A percentile compares a stretch with the other conserved stretches of the same genome.
Conservation (phyloP, 2,113 vertebrate species). For the Meriones unguiculatus region DNA sequence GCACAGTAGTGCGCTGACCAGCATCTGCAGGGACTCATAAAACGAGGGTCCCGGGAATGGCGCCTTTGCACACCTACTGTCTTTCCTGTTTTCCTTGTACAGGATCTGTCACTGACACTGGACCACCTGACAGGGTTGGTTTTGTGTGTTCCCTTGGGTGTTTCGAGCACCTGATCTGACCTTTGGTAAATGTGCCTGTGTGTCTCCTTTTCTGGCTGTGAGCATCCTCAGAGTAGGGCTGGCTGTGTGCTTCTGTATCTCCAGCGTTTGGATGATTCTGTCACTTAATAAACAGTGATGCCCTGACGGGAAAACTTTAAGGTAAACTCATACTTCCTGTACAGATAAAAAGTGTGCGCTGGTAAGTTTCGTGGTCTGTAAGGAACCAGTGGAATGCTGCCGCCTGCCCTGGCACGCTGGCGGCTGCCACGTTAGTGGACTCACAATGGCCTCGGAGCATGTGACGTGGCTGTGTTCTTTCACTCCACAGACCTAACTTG, state of each 20-base stretch:
- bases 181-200: fast-evolving
- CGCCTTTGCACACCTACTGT: fast-evolving
- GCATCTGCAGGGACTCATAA: not conserved
- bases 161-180: too few relatives aligned
- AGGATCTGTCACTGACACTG: not conserved
- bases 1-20: fast-evolving
- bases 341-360: fast-evolving
- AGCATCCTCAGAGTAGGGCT: not conserved
- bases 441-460: fast-evolving
- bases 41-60: fast-evolving
- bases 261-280: fast-evolving
- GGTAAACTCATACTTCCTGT: not conserved
- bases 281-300: too few relatives aligned
- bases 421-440: not conserved
- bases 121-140: too few relatives aligned
- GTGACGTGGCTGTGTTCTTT: not conserved
- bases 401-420: not conserved
- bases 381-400: not conserved
- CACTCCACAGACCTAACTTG: not conserved
- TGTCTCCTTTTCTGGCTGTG: not conserved
- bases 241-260: not conserved
- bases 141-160: not conserved
- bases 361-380: fast-evolving
- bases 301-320: not conserved
- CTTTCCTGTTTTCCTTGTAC: not conserved